Evolutionary conservation across 2,113 vertebrate species (phyloP), one percentile per base, ranked within the genome.

Genomic region (Malaclemys terrapin): DNA sequence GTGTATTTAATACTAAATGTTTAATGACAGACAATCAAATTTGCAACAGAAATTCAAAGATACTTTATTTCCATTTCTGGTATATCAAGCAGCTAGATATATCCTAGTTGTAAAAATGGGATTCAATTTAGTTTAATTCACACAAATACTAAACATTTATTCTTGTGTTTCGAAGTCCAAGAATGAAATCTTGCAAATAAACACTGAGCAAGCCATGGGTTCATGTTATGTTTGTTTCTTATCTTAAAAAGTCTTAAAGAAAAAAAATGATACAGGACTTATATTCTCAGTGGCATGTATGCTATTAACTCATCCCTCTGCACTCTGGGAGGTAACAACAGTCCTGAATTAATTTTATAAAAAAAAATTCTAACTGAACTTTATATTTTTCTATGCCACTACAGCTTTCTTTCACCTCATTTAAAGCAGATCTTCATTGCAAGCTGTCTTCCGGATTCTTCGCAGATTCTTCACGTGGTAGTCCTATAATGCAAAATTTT

Each of bases 351-450:
- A 97, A 95, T 97, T 98, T 98, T 98, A 98, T 98, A 95, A 87
- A 96, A 97, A 97, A 95, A 95, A 97, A 93, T 91, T 97, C 98
- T 98, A 98, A 98, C 97, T 98, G 98, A 98, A 97, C 98, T 98
- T 98, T 98, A 98, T 98, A 98, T 98, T 98, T 99, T 98, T 98
- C 99, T 99, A 99, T 98, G 98, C 98, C 99, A 99, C 99, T 99
- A 99, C 99, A 99, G 99, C 98, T 99, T 99, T 99, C 99, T 99
- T 99, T 99, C 99, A 99, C 99, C 99, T 99, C 99, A 99, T 99
- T 99, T 99, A 99, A 99, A 99, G 99, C 97, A 97, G 98, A 98
- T 99, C 98, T 99, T 99, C 99, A 98, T 98, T 98, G 97, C 98
- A 98, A 97, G 98, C 95, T 93, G 98, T 99, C 98, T 99, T 99